Conservation (phyloP, 2,113 vertebrate species). For the Oncorhynchus clarkii region DNA sequence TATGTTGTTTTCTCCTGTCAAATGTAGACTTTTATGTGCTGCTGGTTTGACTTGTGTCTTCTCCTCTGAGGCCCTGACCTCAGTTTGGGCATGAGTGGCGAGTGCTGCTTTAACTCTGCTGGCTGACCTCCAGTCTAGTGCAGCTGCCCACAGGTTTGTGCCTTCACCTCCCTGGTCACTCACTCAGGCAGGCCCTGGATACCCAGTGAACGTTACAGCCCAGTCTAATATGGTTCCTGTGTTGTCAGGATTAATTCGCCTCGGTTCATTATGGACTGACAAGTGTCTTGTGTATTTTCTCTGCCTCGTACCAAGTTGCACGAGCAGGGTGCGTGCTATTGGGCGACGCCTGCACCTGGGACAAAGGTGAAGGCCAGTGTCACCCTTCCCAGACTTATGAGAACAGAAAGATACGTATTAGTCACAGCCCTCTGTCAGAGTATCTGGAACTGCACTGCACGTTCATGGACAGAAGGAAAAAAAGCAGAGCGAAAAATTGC, state of each 20-base stretch:
- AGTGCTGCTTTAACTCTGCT: not conserved
- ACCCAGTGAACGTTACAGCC: too few species aligned
- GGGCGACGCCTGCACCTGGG: constrained; percentile 47
- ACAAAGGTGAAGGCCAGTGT: constrained; percentile 60
- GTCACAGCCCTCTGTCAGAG: constrained; percentile 33
- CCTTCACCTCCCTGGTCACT: constrained; percentile 37
- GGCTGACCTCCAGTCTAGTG: not conserved
- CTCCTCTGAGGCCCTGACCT: not conserved
- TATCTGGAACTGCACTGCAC: constrained; percentile 43
- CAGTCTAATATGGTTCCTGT: too few species aligned
- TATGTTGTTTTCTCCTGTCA: not conserved
- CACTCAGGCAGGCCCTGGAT: not conserved
- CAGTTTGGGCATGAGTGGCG: not conserved
- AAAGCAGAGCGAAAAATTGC: constrained; percentile 17
- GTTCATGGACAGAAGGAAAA: constrained; percentile 33
- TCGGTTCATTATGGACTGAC: constrained; percentile 10
- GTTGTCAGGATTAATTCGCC: too few species aligned
- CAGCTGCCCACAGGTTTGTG: constrained; percentile 51
- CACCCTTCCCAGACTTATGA: constrained; percentile 42
- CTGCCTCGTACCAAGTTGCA: not conserved
- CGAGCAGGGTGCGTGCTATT: not conserved
- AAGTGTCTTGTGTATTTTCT: constrained; percentile 14
- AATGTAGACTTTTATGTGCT: not conserved
- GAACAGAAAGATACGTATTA: not conserved
- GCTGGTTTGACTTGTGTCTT: not conserved